These are phyloP conservation scores for Schizaphis graminum DNA, from an alignment of 2,888 invertebrate species.

Conservation along the genomic window DNA sequence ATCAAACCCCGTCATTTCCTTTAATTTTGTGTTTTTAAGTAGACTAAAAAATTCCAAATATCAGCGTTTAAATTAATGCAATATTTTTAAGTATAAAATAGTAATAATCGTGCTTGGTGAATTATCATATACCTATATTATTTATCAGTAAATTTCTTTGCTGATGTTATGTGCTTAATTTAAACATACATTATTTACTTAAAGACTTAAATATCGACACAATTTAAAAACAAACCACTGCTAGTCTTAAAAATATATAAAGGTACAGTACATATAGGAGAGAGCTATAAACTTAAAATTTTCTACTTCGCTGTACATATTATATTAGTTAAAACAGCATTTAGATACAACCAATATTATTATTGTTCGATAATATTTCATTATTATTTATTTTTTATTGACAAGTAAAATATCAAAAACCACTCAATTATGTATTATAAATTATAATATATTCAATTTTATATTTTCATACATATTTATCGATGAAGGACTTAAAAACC, in stretches of 20 bases:
- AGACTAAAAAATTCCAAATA: not conserved
- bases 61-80: not conserved
- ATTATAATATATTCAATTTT: constrained; percentile 6
- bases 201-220: not conserved
- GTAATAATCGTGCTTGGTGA: not conserved
- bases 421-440: constrained; percentile 18
- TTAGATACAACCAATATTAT: not conserved
- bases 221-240: not conserved
- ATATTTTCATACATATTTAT: constrained; percentile 35
- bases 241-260: not conserved
- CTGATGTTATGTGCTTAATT: not conserved
- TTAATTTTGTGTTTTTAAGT: too few species aligned
- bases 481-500: constrained; percentile 41
- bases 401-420: not conserved
- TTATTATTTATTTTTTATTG: not conserved
- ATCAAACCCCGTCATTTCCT: not conserved
- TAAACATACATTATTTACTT: not conserved
- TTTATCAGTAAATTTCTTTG: not conserved
- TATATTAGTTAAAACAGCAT: not conserved
- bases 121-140: not conserved
- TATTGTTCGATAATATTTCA: not conserved
- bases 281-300: not conserved
- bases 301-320: not conserved
- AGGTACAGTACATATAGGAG: not conserved
- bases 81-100: not conserved